Base-by-base conservation (phyloP, 2,888 invertebrate species). In the Stegophylla sp. region DNA sequence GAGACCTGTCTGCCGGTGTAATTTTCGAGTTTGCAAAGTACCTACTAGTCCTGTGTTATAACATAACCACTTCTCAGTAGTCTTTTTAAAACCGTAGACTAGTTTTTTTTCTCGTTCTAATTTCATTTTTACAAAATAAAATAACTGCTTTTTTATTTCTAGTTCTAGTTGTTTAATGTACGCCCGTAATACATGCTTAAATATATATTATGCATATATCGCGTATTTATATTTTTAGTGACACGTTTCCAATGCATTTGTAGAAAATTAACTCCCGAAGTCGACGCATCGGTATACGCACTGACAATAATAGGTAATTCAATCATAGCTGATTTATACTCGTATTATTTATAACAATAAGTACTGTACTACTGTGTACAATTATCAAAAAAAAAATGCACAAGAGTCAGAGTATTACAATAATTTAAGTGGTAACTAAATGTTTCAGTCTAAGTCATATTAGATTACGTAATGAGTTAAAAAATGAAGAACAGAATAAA, bases 1-100 rank as follows among this genome's bases (percentile, higher is more conserved):
- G 74, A 34, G 48, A 28, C 48, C 63, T 63, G 74, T 63, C 74
- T 48, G 63, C 34, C 51, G 48, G 48, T 20, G 20, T 63, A 10
- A 63, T 63, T 74, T 74, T 51, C 51, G 59, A 59, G 74, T 74
- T 74, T 13, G 74, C 74, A 34, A 74, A 34, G 63, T 51, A 51
- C 34, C 7, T n/a, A n/a, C n/a, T n/a, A n/a, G n/a, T 34, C 34
- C 4, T 20, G 13, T 59, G 17, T 41, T 41, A 72, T 17, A 56
- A 10, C 23, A 72, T 23, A 56, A 12, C 28, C 7, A 45, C n/a
- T 67, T 45, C 66, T 45, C 66, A 67, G 43, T 67, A 69, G 69
- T 69, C 48, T 20, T 69, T 69, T 51, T 34, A 5, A n/a, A 69
- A 51, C 69, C 28, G 51, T 45, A 69, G 69, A 45, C 51, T 26